Percentiles rank a stretch among this genome's conserved stretches.
phyloP scores from a whole-genome alignment of 2,888 invertebrate genomes.

The Melinaea menophilus region DNA sequence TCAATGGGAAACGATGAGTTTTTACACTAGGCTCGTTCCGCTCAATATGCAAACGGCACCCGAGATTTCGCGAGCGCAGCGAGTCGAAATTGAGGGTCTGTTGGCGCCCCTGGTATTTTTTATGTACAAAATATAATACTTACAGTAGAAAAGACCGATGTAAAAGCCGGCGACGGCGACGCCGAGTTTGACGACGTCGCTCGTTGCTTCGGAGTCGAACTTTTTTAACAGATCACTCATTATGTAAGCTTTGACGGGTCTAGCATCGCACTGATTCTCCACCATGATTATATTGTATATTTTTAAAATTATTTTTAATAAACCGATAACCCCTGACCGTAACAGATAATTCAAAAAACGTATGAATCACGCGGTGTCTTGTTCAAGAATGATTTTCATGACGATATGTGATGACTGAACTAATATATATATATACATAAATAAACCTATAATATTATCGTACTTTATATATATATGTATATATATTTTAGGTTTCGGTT shows the following conservation, averaged over 20 bases:
- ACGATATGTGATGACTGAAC: constrained; percentile 19
- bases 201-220: constrained; percentile 59
- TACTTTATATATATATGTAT: no score
- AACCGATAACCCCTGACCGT: constrained; percentile 66
- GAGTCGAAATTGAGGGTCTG: no score
- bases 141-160: constrained; percentile 64
- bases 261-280: constrained; percentile 62
- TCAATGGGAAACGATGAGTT: no score
- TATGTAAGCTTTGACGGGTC: constrained; percentile 65
- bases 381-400: constrained; percentile 40
- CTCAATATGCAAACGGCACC: no score
- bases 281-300: constrained; percentile 48
- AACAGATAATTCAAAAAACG: constrained; percentile 44
- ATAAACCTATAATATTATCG: no score
- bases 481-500: no score
- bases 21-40: no score
- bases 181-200: constrained; percentile 60
- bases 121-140: constrained; percentile 38
- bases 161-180: constrained; percentile 63
- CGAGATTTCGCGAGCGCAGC: no score
- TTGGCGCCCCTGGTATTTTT: neutral
- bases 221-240: constrained; percentile 72
- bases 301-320: constrained; percentile 34
- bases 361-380: constrained; percentile 35
- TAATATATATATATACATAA: neutral